Base-by-base conservation (phyloP, 2,797 vertebrate species). In the Lates japonicus region DNA sequence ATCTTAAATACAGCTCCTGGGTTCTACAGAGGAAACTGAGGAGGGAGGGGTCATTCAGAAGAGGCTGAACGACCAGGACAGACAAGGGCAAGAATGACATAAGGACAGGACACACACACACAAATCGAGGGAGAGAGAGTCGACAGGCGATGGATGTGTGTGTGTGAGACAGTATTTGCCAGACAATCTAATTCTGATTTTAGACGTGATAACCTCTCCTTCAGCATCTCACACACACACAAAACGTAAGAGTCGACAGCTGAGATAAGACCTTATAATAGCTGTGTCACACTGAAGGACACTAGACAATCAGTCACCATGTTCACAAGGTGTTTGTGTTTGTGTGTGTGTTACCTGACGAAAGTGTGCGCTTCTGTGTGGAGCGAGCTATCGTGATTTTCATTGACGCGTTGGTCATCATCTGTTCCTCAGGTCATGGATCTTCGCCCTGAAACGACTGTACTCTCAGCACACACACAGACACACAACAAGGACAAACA, bases 371-470 rank as follows among this genome's bases (percentile, higher is more conserved):
- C 94, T 98, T 98, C 94, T 98, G 97, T 84, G 96, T 98, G 88
- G 97, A 97, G 90, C 97, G 97, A 98, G 78, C 97, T n/a, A n/a
- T n/a, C n/a, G n/a, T n/a, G n/a, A n/a, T n/a, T n/a, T n/a, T n/a
- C n/a, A n/a, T n/a, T 98, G 93, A 98, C 92, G 70, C 97, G 94
- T 97, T 98, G 90, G 96, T 98, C 97, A 98, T 98, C 97, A 98
- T 98, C 91, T 98, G 97, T 91, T 98, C 88, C 97, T 96, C 87
- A 98, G 92, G 90, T 98, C 97, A 94, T 98, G 97, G 86, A 98
- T 98, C 95, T 98, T 98, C 33, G 97, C 97, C 94, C 98, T 97
- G 80, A 98, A 98, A 88, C 97, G 96, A 93, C 97, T 97, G 90
- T 98, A 98, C 83, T 98, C 97, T 98, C n/a, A n/a, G 48, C 35